These are phyloP conservation scores for Steinernema carpocapsae DNA, from an alignment of 2,888 invertebrate genomes.

Conservation along the genomic window DNA sequence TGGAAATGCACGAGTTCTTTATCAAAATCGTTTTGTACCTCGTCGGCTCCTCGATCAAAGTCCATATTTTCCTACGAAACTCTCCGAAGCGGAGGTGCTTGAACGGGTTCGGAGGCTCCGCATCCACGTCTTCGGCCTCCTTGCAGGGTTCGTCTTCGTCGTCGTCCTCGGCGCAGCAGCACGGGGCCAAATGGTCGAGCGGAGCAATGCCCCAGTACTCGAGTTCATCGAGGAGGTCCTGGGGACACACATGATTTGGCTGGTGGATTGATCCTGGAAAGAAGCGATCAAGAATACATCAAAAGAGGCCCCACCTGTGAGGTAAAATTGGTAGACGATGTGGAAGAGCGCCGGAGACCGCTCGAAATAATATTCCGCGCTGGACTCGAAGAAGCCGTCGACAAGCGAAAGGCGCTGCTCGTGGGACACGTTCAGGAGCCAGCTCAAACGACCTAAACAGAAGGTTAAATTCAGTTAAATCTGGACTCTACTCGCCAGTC, in stretches of 20 bases:
- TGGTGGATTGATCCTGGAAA: constrained; percentile 64
- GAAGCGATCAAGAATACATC: background rate
- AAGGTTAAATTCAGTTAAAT: too few relatives aligned
- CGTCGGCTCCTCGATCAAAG: constrained; percentile 61
- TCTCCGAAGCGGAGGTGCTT: constrained; percentile 54
- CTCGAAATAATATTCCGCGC: constrained; percentile 64
- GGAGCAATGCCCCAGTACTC: constrained; percentile 68
- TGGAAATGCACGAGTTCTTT: background rate
- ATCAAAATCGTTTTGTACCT: constrained; percentile 42
- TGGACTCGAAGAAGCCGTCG: constrained; percentile 56
- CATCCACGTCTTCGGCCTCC: constrained; percentile 47
- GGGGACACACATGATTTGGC: constrained; percentile 71
- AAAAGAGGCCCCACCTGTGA: constrained; percentile 60
- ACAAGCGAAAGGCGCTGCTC: constrained; percentile 40
- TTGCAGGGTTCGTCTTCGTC: constrained; percentile 36
- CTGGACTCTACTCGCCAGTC: constrained; percentile 38
- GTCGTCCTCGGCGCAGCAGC: constrained; percentile 55
- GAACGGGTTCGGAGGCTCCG: constrained; percentile 51
- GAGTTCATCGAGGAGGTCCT: constrained; percentile 71
- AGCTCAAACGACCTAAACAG: constrained; percentile 53
- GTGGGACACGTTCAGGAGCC: constrained; percentile 45
- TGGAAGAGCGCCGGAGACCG: constrained; percentile 59
- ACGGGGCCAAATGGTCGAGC: constrained; percentile 48
- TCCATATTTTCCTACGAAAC: constrained; percentile 55
- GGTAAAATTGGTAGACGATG: constrained; percentile 62